Evolutionary conservation across 2,113 vertebrate genomes (phyloP).

Genomic region (Aldabrachelys gigantea): DNA sequence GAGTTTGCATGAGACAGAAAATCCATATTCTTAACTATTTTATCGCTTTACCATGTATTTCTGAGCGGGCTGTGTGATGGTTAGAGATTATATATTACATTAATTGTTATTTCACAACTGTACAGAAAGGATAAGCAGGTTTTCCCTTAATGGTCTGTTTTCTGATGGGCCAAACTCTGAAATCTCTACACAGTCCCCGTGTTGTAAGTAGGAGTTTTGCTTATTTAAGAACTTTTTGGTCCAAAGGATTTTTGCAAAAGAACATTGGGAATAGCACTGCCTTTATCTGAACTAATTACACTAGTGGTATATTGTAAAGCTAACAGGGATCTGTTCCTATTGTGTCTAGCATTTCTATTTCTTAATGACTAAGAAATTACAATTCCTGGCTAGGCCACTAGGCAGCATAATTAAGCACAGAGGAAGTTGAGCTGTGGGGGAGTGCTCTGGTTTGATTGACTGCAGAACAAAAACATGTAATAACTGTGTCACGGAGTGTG

Average conservation of each 20-base stretch:
- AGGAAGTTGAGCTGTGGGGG: background rate
- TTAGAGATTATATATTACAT: background rate
- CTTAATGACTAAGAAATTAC: constrained; percentile 50
- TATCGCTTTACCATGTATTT: constrained; percentile 56
- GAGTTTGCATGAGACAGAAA: constrained; percentile 41
- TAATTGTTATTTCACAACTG: background rate
- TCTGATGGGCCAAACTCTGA: background rate
- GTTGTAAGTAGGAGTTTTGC: background rate
- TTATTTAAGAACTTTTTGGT: background rate
- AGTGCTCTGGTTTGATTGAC: constrained; percentile 16
- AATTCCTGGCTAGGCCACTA: constrained; percentile 34
- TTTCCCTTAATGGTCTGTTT: constrained; percentile 12
- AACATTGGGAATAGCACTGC: background rate
- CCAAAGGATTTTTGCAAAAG: background rate
- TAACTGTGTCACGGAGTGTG: background rate
- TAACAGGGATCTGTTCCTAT: background rate
- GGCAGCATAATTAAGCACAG: constrained; percentile 44
- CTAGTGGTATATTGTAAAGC: background rate
- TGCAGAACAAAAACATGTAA: background rate
- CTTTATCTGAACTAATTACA: constrained; percentile 16
- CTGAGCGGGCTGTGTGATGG: background rate
- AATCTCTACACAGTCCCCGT: background rate
- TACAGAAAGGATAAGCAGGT: constrained; percentile 4
- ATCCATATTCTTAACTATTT: constrained; percentile 36
- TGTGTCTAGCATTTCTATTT: constrained; percentile 11